phyloP scores from a whole-genome alignment of 92 coral and sea anemone species.

The Epizoanthus fatuus region DNA sequence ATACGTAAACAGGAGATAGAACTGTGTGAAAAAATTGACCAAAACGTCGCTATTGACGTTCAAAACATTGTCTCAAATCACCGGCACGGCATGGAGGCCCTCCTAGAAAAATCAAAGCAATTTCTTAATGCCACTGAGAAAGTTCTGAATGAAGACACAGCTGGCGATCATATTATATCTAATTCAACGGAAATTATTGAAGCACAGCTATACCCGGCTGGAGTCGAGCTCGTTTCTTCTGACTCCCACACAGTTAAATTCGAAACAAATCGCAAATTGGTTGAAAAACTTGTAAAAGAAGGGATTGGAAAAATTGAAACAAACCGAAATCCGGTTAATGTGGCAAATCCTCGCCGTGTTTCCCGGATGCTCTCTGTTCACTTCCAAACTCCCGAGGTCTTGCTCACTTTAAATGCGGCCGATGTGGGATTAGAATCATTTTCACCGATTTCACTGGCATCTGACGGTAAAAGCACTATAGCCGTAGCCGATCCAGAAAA shows the following conservation, averaged over 20 bases:
- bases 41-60: slow-evolving; percentile 68
- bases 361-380: slow-evolving; percentile 55
- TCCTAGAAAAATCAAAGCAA: slow-evolving; percentile 59
- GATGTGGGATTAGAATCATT: slow-evolving; percentile 81
- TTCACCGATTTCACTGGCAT: slow-evolving; percentile 86
- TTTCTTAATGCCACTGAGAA: slow-evolving; percentile 7
- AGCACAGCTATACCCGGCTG: slow-evolving; percentile 60
- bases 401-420: slow-evolving; percentile 62
- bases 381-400: slow-evolving; percentile 63
- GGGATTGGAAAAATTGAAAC: slow-evolving; percentile 71
- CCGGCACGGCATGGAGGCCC: slow-evolving; percentile 28
- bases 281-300: slow-evolving; percentile 61
- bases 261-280: slow-evolving; percentile 72
- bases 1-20: slow-evolving; percentile 67
- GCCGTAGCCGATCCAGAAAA: slow-evolving; percentile 94
- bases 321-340: not conserved
- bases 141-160: slow-evolving; percentile 2
- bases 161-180: slow-evolving; percentile 36
- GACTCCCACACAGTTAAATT: slow-evolving; percentile 73
- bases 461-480: slow-evolving; percentile 74
- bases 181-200: slow-evolving; percentile 59
- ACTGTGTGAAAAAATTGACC: slow-evolving; percentile 64
- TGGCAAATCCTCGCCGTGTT: slow-evolving; percentile 31
- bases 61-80: slow-evolving; percentile 24
- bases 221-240: slow-evolving; percentile 60